Percentiles rank a stretch among this genome's conserved stretches.
These are phyloP conservation scores for Lepidochitona cinerea DNA, from an alignment of 2,888 invertebrate genomes.

Conservation along the genomic window DNA sequence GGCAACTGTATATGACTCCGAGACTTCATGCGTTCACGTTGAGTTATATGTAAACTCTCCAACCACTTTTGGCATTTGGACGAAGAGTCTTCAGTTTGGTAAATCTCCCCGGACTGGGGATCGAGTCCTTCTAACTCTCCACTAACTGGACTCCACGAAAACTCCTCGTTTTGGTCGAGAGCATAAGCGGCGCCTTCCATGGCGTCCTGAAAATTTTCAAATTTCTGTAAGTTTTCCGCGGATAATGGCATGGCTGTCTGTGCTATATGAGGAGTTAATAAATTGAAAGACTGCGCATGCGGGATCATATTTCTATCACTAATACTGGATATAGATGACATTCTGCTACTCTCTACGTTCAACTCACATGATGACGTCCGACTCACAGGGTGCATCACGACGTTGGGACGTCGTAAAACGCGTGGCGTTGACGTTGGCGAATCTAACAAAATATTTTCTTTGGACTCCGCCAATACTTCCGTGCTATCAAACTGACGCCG, in stretches of 20 bases:
- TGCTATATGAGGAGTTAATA: not conserved
- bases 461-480: not conserved
- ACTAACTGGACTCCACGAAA: not conserved
- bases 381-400: not conserved
- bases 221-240: not conserved
- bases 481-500: not conserved
- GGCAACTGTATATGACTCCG: constrained; percentile 58
- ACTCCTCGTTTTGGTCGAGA: not conserved
- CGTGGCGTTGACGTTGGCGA: constrained; percentile 1
- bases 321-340: constrained; percentile 8
- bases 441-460: not conserved
- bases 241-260: not conserved
- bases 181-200: not conserved
- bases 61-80: constrained; percentile 54
- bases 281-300: not conserved
- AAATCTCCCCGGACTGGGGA: not conserved
- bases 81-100: not conserved
- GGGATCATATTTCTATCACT: constrained; percentile 1
- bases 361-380: constrained; percentile 7
- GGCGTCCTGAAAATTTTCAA: not conserved
- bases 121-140: not conserved
- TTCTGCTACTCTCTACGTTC: not conserved
- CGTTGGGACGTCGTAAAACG: not conserved
- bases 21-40: constrained; percentile 52
- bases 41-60: constrained; percentile 49